phyloP scores from a whole-genome alignment of 2,888 invertebrate genomes.

The Spisula subtruncata region DNA sequence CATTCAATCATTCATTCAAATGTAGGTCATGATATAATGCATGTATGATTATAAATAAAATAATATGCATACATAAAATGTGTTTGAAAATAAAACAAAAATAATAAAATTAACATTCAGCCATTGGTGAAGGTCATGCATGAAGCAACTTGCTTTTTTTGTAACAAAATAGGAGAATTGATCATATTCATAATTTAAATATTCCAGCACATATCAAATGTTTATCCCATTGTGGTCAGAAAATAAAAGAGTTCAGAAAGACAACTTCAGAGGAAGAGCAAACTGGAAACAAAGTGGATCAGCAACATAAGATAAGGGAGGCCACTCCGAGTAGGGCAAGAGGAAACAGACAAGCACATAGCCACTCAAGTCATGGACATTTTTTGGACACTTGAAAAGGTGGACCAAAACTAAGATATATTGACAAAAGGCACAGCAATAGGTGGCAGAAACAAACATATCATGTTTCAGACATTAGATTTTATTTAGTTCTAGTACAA shows the following conservation, averaged over 20 bases:
- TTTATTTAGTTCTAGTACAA: background rate
- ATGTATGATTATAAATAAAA: constrained; percentile 14
- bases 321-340: background rate
- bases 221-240: background rate
- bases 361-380: no score
- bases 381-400: background rate
- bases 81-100: constrained; percentile 18
- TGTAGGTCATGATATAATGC: constrained; percentile 21
- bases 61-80: constrained; percentile 18
- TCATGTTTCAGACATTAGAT: background rate
- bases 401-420: background rate
- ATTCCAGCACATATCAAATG: background rate
- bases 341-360: background rate
- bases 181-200: background rate
- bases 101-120: background rate
- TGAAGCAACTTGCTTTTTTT: background rate
- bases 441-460: background rate
- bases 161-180: background rate
- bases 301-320: background rate
- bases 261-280: background rate
- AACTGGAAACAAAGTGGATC: background rate
- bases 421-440: background rate
- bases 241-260: no score
- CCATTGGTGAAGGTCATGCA: constrained; percentile 24
- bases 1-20: constrained; percentile 48